A percentile compares a stretch with the other conserved stretches of the same genome.
Evolutionary conservation across 2,113 vertebrate species (phyloP).

Genomic region (Nothoprocta pentlandii): DNA sequence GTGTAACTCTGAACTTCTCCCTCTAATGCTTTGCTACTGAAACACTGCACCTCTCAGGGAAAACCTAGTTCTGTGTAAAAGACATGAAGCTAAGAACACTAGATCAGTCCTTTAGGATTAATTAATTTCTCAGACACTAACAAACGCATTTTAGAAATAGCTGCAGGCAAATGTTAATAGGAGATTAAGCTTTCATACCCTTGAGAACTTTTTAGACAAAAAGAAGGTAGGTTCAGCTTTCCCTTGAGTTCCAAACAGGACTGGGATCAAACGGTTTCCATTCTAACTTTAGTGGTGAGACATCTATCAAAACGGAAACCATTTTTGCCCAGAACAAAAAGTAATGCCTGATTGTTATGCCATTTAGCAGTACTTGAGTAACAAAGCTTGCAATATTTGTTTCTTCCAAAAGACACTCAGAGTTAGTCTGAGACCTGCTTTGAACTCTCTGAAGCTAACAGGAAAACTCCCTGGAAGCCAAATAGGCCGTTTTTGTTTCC

Average conservation of each 20-base stretch:
- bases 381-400: background rate
- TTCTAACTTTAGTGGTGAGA: background rate
- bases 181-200: conserved; percentile 60
- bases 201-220: conserved; percentile 37
- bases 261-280: background rate
- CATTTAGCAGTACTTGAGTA: conserved; percentile 13
- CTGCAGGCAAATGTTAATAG: conserved; percentile 62
- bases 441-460: background rate
- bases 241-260: background rate
- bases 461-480: background rate
- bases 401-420: background rate
- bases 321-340: background rate
- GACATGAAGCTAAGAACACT: conserved; percentile 28
- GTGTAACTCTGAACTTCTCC: background rate
- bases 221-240: conserved; percentile 32
- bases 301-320: background rate
- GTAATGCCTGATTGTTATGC: background rate
- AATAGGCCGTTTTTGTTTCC: background rate
- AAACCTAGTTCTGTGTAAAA: background rate
- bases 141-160: conserved; percentile 51
- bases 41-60: conserved; percentile 8
- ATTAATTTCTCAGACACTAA: conserved; percentile 65
- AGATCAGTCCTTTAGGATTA: conserved; percentile 56
- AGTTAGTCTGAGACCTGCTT: background rate
- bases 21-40: conserved; percentile 9